Percentiles rank a stretch among this genome's conserved stretches.
phyloP scores from a whole-genome alignment of 2,113 vertebrate species.

The Eidolon helvum region DNA sequence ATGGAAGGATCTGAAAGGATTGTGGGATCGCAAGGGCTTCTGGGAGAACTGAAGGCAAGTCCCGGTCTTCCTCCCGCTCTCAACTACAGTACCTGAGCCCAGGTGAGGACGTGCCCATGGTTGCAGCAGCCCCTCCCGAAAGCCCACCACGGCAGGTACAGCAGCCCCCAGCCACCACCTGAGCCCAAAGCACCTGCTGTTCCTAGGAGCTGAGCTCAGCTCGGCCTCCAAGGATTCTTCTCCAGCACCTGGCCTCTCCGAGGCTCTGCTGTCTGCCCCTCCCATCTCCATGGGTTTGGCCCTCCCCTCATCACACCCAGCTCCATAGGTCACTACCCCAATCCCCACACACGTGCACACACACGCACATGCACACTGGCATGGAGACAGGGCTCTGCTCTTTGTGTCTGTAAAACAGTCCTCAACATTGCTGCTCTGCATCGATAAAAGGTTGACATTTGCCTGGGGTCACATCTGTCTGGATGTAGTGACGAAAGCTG shows the following conservation, averaged over 20 bases:
- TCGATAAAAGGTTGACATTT: neutral
- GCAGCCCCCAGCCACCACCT: neutral
- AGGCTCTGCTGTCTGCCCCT: neutral
- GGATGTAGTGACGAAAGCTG: neutral
- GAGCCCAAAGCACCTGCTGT: neutral
- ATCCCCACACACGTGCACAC: neutral
- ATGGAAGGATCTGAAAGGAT: neutral
- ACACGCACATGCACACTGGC: neutral
- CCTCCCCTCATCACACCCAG: neutral
- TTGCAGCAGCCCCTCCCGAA: neutral
- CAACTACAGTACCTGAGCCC: neutral
- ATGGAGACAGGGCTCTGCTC: neutral
- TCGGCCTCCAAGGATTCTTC: neutral
- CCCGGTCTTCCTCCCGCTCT: neutral
- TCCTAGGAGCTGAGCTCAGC: neutral
- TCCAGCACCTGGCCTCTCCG: neutral
- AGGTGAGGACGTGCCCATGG: neutral
- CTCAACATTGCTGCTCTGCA: no score
- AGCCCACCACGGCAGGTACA: no score
- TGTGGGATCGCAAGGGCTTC: neutral
- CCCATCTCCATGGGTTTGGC: neutral
- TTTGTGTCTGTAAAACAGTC: neutral
- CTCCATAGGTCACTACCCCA: neutral
- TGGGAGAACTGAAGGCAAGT: neutral
- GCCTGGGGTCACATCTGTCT: neutral